Base-by-base conservation (phyloP, 1,140 invertebrate genomes). In the Lepidurus arcticus region DNA sequence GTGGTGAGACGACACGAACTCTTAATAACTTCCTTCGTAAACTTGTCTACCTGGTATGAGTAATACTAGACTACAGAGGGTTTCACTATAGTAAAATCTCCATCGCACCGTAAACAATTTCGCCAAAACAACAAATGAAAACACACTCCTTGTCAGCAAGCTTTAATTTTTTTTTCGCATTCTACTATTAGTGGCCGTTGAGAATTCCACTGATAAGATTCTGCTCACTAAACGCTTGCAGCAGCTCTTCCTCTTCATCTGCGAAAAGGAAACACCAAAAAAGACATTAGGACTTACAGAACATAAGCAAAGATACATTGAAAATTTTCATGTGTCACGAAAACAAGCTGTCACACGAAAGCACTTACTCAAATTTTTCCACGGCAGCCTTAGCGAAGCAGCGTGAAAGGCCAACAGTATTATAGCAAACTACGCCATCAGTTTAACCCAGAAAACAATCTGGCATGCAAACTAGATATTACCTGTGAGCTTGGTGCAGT, bases 401-500 rank as follows among this genome's bases (percentile, higher is more conserved):
- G 53, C n/a, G 21, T 65, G 53, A 7, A 65, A 65, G 21, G 13
- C 21, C 16, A 65, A 65, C 2, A 16, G 8, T 65, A 65, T 65
- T 65, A 21, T 65, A 65, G 53, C 53, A 16, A 16, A 16, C n/a
- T 65, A 65, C 53, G 53, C 21, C 53, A n/a, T n/a, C n/a, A 65
- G 7, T 65, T 65, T 16, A 16, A 65, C 5, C 16, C 8, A 65
- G 6, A 21, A 13, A 65, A 13, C 16, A 65, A 21, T n/a, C n/a
- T 16, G 53, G 13, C 53, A 21, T 16, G 1, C 16, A n/a, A 65
- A 21, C 21, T 47, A 24, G 45, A 16, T 76, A 26, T 75, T 76
- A 86, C 87, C 85, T 79, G 87, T 84, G 73, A 88, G 82, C 82
- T 85, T 86, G 76, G 86, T 85, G 83, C 91, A 93, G 82, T 92